Conservation (phyloP, 1,140 invertebrate species). For the Ips typographus region DNA sequence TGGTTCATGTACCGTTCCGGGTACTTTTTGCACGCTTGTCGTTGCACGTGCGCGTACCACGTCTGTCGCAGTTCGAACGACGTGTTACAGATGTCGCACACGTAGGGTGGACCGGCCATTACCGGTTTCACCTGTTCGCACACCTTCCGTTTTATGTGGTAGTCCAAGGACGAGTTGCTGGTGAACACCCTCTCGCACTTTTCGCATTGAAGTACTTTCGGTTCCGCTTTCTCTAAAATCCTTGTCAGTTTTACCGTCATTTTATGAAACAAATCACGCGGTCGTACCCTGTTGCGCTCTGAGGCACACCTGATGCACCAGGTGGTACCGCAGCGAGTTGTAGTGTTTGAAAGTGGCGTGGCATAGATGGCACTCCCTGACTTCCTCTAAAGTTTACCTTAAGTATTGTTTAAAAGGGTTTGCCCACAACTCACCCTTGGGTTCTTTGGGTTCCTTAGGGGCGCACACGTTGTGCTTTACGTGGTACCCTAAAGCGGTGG, state of each 20-base stretch:
- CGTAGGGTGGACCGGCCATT: slow-evolving; percentile 26
- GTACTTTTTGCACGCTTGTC: slow-evolving; percentile 32
- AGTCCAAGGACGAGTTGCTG: slow-evolving; percentile 30
- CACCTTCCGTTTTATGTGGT: slow-evolving; percentile 30
- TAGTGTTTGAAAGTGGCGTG: slow-evolving; percentile 23
- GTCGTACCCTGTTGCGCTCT: slow-evolving; percentile 19
- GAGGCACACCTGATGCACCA: slow-evolving; percentile 27
- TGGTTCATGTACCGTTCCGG: slow-evolving; percentile 29
- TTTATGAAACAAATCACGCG: neutral
- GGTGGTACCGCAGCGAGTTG: slow-evolving; percentile 28
- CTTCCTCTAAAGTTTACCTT: slow-evolving; percentile 4
- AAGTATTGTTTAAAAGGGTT: neutral
- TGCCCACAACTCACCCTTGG: slow-evolving; percentile 12
- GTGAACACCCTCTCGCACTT: slow-evolving; percentile 33
- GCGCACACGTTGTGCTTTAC: slow-evolving; percentile 31
- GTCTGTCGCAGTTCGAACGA: slow-evolving; percentile 32
- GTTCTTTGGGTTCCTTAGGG: slow-evolving; percentile 23
- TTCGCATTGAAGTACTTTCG: slow-evolving; percentile 28
- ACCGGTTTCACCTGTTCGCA: slow-evolving; percentile 24
- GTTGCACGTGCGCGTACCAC: slow-evolving; percentile 32
- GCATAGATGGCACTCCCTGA: slow-evolving; percentile 15
- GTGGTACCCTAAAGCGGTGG: slow-evolving; percentile 30
- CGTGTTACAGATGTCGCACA: slow-evolving; percentile 29
- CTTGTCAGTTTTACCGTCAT: neutral
- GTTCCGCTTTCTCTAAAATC: slow-evolving; percentile 28